Evolutionary conservation across 2,888 invertebrate species (phyloP).

Genomic region (Tetramorium bicarinatum): DNA sequence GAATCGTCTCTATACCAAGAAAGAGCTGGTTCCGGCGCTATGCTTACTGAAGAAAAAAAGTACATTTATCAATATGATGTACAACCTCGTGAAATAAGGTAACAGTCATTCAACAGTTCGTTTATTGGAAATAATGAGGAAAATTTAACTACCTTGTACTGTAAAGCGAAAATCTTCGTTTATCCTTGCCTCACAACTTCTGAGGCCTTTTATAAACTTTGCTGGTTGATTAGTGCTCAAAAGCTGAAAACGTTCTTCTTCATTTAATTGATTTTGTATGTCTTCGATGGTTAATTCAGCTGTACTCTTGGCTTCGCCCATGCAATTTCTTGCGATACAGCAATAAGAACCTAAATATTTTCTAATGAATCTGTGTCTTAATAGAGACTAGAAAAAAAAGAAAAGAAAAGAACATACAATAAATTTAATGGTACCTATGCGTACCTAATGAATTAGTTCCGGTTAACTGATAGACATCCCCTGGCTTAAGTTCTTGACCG

Average conservation of each 20-base stretch:
- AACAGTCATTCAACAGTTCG: background rate
- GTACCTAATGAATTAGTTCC: conserved; percentile 94
- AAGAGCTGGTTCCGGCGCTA: conserved; percentile 93
- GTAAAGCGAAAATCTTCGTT: conserved; percentile 94
- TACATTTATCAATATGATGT: background rate
- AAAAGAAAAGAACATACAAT: background rate
- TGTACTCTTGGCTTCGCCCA: conserved; percentile 95
- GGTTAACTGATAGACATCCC: conserved; percentile 96
- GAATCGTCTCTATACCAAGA: conserved; percentile 96
- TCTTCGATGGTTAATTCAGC: conserved; percentile 96
- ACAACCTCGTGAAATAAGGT: background rate
- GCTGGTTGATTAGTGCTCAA: conserved; percentile 93
- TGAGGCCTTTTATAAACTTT: conserved; percentile 93
- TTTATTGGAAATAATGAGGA: background rate
- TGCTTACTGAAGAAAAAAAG: conserved; percentile 88
- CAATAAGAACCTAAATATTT: conserved; percentile 91
- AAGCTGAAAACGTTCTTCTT: conserved; percentile 93
- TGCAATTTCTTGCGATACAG: conserved; percentile 95
- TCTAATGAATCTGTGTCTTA: background rate
- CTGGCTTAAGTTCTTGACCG: conserved; percentile 96
- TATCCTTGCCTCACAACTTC: conserved; percentile 94
- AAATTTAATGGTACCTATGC: background rate
- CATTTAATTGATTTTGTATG: conserved; percentile 95
- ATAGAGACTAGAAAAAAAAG: background rate
- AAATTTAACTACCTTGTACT: conserved; percentile 89